Evolutionary conservation across 1,140 invertebrate species (phyloP), one percentile per base, ranked within the genome.

Genomic region (Orchestia grillus): DNA sequence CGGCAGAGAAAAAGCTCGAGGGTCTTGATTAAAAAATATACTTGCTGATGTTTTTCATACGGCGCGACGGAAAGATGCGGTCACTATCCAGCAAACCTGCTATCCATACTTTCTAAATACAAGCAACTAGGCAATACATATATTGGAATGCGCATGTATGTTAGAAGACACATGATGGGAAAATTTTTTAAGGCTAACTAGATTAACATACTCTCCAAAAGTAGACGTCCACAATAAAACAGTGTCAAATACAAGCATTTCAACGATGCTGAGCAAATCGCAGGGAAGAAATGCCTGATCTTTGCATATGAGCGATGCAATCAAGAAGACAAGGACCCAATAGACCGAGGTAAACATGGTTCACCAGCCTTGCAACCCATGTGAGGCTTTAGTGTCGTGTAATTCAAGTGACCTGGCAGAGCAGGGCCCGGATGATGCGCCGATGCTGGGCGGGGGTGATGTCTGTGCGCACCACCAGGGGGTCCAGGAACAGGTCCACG

Each of bases 361-460:
- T 53, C 19, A 19, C 6, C 19, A 19, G 47, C 47, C 47, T 8
- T 6, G 47, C 47, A 53, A 53, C 19, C 19, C 47, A 53, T 53
- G 47, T 19, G 47, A 53, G 47, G 47, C 47, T 6, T 53, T 3
- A 77, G 62, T 77, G 28, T 77, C 15, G 62, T 28, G 36, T 28
- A 36, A 77, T 16, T 19, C n/a, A 0, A 90, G 98, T 97, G 90
- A 97, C 97, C 96, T 98, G 98, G 77, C 97, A 97, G 43, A 98
- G 97, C 95, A 98, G 97, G 0, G 98, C 97, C 96, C 97, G 97
- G 6, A 98, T 96, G 28, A 98, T 97, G 3, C 98, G 97, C 28
- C 97, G 97, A 96, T 98, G 98, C 96, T 98, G 98, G 98, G 98
- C 98, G 0, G 97, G 97, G 95, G 97, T 97, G 43, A 98, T 97